A percentile compares a stretch with the other conserved stretches of the same genome.
phyloP scores from a whole-genome alignment of 2,797 vertebrate species.

The Graptemys geographica region DNA sequence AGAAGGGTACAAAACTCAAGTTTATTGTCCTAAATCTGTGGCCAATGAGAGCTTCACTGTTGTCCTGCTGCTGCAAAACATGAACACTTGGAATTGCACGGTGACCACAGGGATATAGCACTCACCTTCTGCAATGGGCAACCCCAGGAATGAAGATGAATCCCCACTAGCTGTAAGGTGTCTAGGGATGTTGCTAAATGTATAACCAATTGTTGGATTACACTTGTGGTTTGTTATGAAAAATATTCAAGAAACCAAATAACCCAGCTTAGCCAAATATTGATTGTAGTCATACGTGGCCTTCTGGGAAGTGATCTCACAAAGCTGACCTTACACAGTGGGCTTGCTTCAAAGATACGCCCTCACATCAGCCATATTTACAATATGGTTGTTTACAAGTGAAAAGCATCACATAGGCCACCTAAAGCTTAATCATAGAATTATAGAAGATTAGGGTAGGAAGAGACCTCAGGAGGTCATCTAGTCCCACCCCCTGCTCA shows the following conservation, averaged over 20 bases:
- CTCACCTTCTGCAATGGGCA: background rate
- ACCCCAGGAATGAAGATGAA: background rate
- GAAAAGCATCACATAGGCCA: background rate
- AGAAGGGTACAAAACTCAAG: background rate
- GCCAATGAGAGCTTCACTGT: background rate
- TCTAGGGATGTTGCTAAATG: no score
- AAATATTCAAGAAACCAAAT: no score
- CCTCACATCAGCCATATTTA: no score
- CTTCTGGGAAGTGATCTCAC: background rate
- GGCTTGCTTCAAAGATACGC: background rate
- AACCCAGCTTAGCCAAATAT: background rate
- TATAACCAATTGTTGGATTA: no score
- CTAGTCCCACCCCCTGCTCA: no score
- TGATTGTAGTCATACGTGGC: background rate
- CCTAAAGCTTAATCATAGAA: background rate
- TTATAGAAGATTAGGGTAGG: no score
- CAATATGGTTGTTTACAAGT: background rate
- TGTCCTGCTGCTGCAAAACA: background rate
- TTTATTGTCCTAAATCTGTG: background rate
- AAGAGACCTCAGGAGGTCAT: no score
- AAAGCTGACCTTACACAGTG: background rate
- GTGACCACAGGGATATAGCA: background rate
- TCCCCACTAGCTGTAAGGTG: background rate
- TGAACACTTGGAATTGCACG: background rate
- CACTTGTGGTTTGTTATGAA: no score